These are phyloP conservation scores for Nycticorax nycticorax DNA, from an alignment of 2,113 vertebrate species.

Conservation along the genomic window DNA sequence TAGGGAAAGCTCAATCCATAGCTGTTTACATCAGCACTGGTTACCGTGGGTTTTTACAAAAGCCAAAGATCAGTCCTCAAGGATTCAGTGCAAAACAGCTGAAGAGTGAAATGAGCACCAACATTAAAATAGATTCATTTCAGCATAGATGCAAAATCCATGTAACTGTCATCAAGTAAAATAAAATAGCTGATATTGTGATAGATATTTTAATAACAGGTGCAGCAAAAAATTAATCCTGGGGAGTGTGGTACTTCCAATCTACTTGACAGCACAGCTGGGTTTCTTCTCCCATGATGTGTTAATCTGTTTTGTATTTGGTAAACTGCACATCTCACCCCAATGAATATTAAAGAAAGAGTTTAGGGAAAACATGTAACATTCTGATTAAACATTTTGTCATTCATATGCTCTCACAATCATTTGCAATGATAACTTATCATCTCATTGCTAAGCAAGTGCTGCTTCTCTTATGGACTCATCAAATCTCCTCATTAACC, in stretches of 20 bases:
- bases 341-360: neutral
- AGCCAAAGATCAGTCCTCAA: neutral
- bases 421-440: neutral
- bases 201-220: constrained; percentile 23
- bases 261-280: neutral
- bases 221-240: constrained; percentile 20
- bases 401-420: neutral
- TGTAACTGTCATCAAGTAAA: neutral
- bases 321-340: neutral
- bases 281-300: neutral
- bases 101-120: neutral
- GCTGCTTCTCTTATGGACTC: neutral
- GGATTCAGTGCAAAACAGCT: neutral
- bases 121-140: neutral
- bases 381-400: constrained; percentile 6
- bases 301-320: neutral
- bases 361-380: neutral
- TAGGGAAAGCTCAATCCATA: neutral
- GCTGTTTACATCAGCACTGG: neutral
- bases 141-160: neutral
- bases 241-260: neutral
- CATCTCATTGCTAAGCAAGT: neutral
- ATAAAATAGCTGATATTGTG: neutral
- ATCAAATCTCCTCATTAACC: neutral
- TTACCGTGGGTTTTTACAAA: neutral